phyloP scores from a whole-genome alignment of 92 coral and sea anemone genomes.

The Umimayanthus chanpuru region DNA sequence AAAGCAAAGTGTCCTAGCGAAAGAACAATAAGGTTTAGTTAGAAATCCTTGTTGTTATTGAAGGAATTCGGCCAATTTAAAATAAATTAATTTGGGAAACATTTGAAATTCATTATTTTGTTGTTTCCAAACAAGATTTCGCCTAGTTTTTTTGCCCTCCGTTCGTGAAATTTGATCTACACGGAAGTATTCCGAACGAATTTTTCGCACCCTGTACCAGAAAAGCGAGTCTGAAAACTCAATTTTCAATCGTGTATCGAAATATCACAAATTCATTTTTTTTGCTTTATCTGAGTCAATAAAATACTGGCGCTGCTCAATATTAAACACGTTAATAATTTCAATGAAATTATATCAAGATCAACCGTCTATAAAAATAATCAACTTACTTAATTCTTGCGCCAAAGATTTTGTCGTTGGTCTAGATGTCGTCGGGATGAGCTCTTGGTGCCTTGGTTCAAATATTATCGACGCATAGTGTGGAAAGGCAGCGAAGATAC shows the following conservation, averaged over 20 bases:
- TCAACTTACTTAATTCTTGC: conserved; percentile 28
- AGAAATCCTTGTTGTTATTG: no score
- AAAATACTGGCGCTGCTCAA: not conserved
- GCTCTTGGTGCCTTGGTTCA: not conserved
- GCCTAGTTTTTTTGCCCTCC: not conserved
- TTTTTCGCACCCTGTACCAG: not conserved
- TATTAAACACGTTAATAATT: not conserved
- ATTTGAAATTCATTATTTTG: not conserved
- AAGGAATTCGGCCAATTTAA: not conserved
- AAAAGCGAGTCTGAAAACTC: not conserved
- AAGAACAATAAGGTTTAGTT: no score
- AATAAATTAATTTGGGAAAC: not conserved
- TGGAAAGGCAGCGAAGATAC: conserved; percentile 7
- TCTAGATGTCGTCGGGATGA: not conserved
- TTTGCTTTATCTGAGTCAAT: not conserved
- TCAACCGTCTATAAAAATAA: not conserved
- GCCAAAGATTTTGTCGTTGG: conserved; percentile 44
- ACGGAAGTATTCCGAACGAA: conserved; percentile 32
- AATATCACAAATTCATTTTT: not conserved
- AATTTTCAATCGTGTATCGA: conserved; percentile 5
- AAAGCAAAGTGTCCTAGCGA: not conserved
- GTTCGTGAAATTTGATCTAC: conserved; percentile 19
- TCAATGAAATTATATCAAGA: not conserved
- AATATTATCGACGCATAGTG: conserved; percentile 37
- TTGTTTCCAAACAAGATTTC: not conserved